These are phyloP conservation scores for Rostratula benghalensis DNA, from an alignment of 2,113 vertebrate species.

Conservation along the genomic window DNA sequence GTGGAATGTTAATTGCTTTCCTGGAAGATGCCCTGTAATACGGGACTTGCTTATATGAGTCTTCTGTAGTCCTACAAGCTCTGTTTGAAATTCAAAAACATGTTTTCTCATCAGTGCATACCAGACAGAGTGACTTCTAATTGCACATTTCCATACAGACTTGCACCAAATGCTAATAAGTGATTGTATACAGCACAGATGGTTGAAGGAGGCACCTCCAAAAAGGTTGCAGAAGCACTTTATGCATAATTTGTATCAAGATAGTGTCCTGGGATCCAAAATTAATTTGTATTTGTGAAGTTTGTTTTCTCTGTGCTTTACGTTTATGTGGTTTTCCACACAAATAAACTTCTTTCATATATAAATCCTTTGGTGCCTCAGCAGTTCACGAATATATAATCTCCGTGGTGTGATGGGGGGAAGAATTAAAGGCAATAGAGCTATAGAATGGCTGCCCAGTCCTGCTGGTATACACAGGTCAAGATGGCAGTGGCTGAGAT, in stretches of 20 bases:
- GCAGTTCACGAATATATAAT: not conserved
- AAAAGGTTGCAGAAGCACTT: not conserved
- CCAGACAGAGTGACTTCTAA: constrained; percentile 1
- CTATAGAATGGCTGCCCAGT: not conserved
- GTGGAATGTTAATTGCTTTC: constrained; percentile 59
- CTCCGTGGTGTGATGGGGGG: fast-evolving
- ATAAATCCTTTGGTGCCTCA: not conserved
- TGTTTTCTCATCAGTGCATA: constrained; percentile 8
- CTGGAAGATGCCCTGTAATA: not conserved
- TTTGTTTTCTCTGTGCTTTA: not conserved
- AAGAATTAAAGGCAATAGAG: not conserved
- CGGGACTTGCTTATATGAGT: not conserved
- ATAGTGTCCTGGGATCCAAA: not conserved
- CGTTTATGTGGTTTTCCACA: not conserved
- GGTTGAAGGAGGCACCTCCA: not conserved
- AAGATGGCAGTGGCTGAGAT: not conserved
- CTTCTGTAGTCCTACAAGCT: not conserved
- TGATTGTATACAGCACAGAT: not conserved
- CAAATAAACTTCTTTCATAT: not conserved
- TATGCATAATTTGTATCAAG: not conserved
- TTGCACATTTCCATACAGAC: constrained; percentile 11
- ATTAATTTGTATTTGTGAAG: not conserved
- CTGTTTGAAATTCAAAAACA: constrained; percentile 25
- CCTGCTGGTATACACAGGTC: not conserved
- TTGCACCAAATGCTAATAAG: constrained; percentile 10